Base-by-base conservation (phyloP, 2,888 invertebrate genomes). In the Caenorhabditis drosophilae region DNA sequence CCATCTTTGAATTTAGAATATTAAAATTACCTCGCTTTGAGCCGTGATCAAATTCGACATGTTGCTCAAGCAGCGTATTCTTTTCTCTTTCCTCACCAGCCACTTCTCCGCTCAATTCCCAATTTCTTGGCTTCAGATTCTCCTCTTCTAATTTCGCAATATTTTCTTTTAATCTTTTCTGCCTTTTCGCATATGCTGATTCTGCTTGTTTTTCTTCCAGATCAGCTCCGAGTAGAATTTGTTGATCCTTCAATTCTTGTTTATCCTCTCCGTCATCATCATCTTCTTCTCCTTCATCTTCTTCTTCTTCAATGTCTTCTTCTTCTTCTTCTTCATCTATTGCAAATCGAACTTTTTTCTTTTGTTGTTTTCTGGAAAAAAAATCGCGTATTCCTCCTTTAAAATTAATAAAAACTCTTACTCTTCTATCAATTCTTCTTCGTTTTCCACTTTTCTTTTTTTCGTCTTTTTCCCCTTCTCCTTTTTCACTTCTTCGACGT, bases 81-180 rank as follows among this genome's bases (percentile, higher is more conserved):
- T 92, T 90, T 0, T 96, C 96, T 53, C 97, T 87, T 60, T 86
- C 88, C 0, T 87, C 85, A 0, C 90, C 92, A 56, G 88, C 88
- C 0, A 92, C 89, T 88, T 98, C 97, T 66, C 97, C 97, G 83
- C 89, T 90, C 42, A 96, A 85, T 82, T 93, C 92, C 97, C 97
- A 98, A 0, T 92, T 90, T 76, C 93, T 93, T 66, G 92, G 91
- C 12, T 88, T 87, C 27, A 96, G 81, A 70, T 84, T 85, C 36
- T 81, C 82, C 42, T 85, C 84, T 74, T 87, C 87, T 68, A 86
- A 74, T 38, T 84, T 79, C 12, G 78, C 62, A 27, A 86, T 86
- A 67, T 83, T 81, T 52, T 83, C 78, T 59, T 80, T 78, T 56
- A 85, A 62, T 41, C 46, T 54, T 11, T 55, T 48, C 36, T 62